Conservation (phyloP, 2,888 invertebrate species). For the Drosophila falleni region DNA sequence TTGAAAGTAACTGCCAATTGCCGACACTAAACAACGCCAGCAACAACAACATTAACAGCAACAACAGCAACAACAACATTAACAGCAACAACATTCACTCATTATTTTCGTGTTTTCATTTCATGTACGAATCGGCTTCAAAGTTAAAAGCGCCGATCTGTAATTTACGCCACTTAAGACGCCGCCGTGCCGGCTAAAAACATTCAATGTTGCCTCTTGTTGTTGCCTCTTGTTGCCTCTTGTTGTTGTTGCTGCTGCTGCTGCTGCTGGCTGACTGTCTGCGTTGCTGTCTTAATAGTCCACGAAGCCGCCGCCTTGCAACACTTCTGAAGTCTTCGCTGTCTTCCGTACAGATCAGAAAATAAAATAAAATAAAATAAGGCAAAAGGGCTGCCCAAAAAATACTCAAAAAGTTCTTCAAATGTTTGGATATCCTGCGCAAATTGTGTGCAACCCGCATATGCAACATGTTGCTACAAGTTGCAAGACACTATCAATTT, state of each 20-base stretch:
- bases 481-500: slow-evolving; percentile 7
- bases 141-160: slow-evolving; percentile 86
- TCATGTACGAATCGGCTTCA: slow-evolving; percentile 85
- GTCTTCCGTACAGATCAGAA: neutral
- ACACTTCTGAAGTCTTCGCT: slow-evolving; percentile 53
- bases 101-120: slow-evolving; percentile 85
- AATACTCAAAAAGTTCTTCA: slow-evolving; percentile 1
- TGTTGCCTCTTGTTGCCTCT: slow-evolving; percentile 48
- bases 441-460: slow-evolving; percentile 19
- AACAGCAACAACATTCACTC: slow-evolving; percentile 74
- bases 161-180: slow-evolving; percentile 85
- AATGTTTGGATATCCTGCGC: slow-evolving; percentile 1
- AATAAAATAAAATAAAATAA: no score
- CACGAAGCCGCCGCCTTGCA: slow-evolving; percentile 63
- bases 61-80: no score
- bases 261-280: slow-evolving; percentile 51
- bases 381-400: slow-evolving; percentile 13
- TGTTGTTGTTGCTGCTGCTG: slow-evolving; percentile 50
- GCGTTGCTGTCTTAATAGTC: slow-evolving; percentile 70
- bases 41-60: slow-evolving; percentile 61
- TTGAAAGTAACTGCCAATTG: slow-evolving; percentile 75
- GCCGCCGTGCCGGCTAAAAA: slow-evolving; percentile 81
- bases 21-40: slow-evolving; percentile 71
- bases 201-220: slow-evolving; percentile 54
- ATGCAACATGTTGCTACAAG: slow-evolving; percentile 21